Evolutionary conservation across 2,113 vertebrate genomes (phyloP), one percentile per base, ranked within the genome.

Genomic region (Pseudorectes ferrugineus): DNA sequence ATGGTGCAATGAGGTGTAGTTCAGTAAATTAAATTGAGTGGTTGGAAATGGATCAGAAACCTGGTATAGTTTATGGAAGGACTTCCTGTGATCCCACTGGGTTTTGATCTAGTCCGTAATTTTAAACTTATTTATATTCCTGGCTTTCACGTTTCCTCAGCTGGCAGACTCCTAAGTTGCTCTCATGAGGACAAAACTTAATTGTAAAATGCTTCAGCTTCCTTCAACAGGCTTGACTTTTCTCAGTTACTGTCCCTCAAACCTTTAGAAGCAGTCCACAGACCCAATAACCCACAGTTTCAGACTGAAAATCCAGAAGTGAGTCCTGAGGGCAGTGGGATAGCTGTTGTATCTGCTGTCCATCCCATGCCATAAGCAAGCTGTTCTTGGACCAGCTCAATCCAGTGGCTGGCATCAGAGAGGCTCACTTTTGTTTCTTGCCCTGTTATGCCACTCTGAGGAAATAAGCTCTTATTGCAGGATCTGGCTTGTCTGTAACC

Each of bases 401-500:
- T 46, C 42, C 63, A 40, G 49, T 43, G 38, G 10, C 59, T 75
- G 28, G 28, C 18, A 18, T 48, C 29, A 58, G 59, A 74, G 14
- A 59, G 36, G 33, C 21, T 71, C 40, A 8, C 11, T 54, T 58
- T 28, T 42, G 21, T 68, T 88, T 52, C 78, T 89, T 94, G 62
- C 71, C 62, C 74, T 92, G 58, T 51, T 75, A 14, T 45, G 92
- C 94, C 95, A 68, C 90, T 31, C 67, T 72, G 49, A 80, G 94
- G 95, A 95, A 85, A 33, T 29, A 45, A 58, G 11, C 10, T 51
- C 51, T 58, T 80, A 89, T 16, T 93, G 43, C 96, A 96, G 24
- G 10, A 81, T 48, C 45, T 52, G n/a, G 9, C 20, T 38, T 81
- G 33, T 36, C 75, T 40, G 24, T 68, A 70, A 43, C 20, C 43